These are phyloP conservation scores for Brachionus angularis DNA, from an alignment of 1,140 invertebrate genomes.

Conservation along the genomic window DNA sequence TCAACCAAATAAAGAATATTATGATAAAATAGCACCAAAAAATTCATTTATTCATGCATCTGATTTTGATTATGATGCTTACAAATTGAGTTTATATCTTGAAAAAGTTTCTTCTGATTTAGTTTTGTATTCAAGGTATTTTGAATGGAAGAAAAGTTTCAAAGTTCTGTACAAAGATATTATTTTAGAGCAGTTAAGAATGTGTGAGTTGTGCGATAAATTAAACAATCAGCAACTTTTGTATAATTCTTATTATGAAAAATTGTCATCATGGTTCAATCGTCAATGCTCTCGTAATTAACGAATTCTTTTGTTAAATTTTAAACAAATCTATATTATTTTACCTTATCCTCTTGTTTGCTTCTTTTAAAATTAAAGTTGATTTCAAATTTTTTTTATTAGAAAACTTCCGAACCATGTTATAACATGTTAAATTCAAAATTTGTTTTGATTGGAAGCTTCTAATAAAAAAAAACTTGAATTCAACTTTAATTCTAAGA, in stretches of 20 bases:
- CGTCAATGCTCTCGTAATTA: background rate
- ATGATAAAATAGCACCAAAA: slow-evolving; percentile 55
- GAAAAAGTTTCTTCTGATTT: background rate
- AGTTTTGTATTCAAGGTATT: background rate
- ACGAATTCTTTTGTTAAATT: no score
- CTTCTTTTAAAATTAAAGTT: no score
- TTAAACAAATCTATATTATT: no score
- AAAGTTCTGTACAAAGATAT: background rate
- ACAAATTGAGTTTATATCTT: background rate
- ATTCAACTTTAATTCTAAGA: no score
- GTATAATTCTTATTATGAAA: slow-evolving; percentile 20
- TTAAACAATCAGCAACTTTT: background rate
- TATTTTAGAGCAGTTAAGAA: background rate
- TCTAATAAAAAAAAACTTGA: no score
- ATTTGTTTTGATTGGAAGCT: no score
- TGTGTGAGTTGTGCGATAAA: slow-evolving; percentile 17
- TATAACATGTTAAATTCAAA: no score
- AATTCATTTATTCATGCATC: slow-evolving; percentile 87
- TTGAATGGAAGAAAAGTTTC: slow-evolving; percentile 32
- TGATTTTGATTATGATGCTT: slow-evolving; percentile 67
- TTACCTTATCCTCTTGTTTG: no score
- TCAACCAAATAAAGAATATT: slow-evolving; percentile 49
- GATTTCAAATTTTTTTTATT: no score
- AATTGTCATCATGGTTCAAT: slow-evolving; percentile 1
- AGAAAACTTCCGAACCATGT: no score